phyloP scores from a whole-genome alignment of 2,888 invertebrate genomes.

The Eurytoma californica region DNA sequence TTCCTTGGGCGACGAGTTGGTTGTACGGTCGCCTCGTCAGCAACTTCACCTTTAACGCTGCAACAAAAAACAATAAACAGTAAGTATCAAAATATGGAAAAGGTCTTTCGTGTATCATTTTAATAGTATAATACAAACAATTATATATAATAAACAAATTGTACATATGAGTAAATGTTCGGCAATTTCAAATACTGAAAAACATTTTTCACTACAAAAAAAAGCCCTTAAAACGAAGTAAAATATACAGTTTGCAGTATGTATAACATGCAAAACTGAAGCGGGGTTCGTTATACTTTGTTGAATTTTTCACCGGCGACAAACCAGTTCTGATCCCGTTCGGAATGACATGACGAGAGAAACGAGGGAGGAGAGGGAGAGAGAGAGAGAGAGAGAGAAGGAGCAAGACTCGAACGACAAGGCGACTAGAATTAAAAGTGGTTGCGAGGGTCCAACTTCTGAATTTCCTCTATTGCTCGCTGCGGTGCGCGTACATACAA shows the following conservation, averaged over 20 bases:
- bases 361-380: background rate
- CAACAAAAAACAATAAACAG: constrained; percentile 73
- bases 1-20: constrained; percentile 97
- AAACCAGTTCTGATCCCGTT: constrained; percentile 33
- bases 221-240: no score
- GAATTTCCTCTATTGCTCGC: constrained; percentile 55
- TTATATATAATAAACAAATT: no score
- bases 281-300: background rate
- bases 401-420: background rate
- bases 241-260: background rate
- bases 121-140: no score
- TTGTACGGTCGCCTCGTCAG: constrained; percentile 95
- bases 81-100: constrained; percentile 15
- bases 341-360: constrained; percentile 3
- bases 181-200: background rate
- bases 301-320: constrained; percentile 10
- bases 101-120: background rate
- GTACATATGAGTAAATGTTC: no score
- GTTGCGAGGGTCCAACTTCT: constrained; percentile 22
- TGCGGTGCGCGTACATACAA: constrained; percentile 62
- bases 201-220: no score
- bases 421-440: constrained; percentile 33
- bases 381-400: background rate
- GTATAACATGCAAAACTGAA: background rate
- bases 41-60: constrained; percentile 97